phyloP scores from a whole-genome alignment of 2,113 vertebrate species.

The Phrynosoma platyrhinos region DNA sequence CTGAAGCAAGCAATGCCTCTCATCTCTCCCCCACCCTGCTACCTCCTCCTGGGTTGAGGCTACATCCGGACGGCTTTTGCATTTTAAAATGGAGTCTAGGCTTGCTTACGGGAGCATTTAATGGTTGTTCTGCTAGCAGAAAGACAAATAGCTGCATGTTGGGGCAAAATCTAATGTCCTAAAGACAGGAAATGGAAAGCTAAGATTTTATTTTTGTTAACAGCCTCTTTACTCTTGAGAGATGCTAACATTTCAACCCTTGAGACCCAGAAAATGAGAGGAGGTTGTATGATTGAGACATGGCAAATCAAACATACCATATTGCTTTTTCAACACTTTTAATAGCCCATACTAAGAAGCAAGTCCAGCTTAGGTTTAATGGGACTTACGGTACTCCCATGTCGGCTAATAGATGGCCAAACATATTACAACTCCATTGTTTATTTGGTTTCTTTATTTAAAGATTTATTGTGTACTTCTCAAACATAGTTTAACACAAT shows the following conservation, averaged over 20 bases:
- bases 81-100: conserved; percentile 43
- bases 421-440: too few species aligned
- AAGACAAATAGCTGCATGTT: conserved; percentile 8
- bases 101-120: neutral
- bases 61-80: conserved; percentile 38
- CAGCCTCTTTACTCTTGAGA: conserved; percentile 30
- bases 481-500: too few species aligned
- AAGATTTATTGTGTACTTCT: too few species aligned
- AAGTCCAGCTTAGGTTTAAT: neutral
- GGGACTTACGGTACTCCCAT: too few species aligned
- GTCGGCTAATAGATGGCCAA: too few species aligned
- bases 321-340: neutral
- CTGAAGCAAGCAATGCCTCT: conserved; percentile 54
- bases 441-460: too few species aligned
- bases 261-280: conserved; percentile 40
- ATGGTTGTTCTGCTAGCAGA: conserved; percentile 35
- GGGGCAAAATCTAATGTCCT: conserved; percentile 15
- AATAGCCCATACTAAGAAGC: neutral
- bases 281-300: neutral
- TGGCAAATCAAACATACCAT: rapidly evolving
- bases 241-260: conserved; percentile 39
- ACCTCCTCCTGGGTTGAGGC: conserved; percentile 39
- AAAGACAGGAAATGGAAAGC: conserved; percentile 33
- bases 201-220: conserved; percentile 3
- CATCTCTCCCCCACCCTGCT: too few species aligned